phyloP scores from a whole-genome alignment of 2,797 vertebrate species.

The Perodicticus potto region DNA sequence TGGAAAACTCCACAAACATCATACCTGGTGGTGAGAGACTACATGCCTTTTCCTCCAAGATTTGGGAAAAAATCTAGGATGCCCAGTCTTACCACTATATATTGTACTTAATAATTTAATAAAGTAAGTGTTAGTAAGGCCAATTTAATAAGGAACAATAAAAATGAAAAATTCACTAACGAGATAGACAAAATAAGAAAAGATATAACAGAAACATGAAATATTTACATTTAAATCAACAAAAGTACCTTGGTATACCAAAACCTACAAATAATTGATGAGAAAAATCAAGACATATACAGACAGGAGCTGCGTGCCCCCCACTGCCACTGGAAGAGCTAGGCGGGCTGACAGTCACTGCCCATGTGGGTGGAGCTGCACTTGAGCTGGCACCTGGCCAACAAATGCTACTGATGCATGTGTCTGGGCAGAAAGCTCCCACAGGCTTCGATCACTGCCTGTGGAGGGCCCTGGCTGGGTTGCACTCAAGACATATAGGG shows the following conservation, averaged over 20 bases:
- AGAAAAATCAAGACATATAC: not conserved
- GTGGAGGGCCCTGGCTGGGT: not conserved
- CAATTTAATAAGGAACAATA: slow-evolving; percentile 14
- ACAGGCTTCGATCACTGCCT: too few relatives aligned
- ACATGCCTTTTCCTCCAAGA: not conserved
- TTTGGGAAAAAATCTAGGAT: not conserved
- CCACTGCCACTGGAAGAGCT: too few relatives aligned
- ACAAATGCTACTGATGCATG: too few relatives aligned
- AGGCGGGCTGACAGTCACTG: not conserved
- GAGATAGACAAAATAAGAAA: too few relatives aligned
- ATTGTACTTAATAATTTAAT: slow-evolving; percentile 2
- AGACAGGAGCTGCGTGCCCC: not conserved
- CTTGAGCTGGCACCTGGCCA: too few relatives aligned
- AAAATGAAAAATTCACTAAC: not conserved
- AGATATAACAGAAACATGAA: not conserved
- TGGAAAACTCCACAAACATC: not conserved
- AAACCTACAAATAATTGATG: not conserved
- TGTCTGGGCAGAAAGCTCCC: too few relatives aligned
- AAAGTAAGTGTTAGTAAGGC: not conserved
- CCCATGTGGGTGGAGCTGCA: not conserved
- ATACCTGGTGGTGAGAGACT: not conserved
- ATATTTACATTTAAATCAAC: not conserved
- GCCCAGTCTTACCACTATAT: not conserved
- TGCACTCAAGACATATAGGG: not conserved
- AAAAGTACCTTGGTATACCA: not conserved